Conservation (phyloP, 1,140 invertebrate genomes). For the Brachionus koreanus region DNA sequence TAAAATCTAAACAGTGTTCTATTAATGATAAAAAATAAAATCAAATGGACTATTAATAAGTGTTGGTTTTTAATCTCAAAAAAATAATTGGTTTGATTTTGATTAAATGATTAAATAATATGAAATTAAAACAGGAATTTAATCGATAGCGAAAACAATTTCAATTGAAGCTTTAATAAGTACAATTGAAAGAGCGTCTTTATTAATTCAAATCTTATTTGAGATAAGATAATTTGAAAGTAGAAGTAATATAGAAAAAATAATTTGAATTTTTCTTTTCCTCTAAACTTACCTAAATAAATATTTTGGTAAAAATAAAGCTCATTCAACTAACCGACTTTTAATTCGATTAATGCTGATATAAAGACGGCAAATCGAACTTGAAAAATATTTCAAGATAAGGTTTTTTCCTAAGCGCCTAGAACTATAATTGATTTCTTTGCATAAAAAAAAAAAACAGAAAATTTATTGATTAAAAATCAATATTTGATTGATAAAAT, state of each 20-base stretch:
- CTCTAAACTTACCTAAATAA: slow-evolving; percentile 38
- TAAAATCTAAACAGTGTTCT: no score
- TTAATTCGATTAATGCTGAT: neutral
- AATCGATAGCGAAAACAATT: slow-evolving; percentile 9
- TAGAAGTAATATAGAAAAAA: neutral
- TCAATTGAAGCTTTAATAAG: slow-evolving; percentile 31
- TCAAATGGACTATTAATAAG: no score
- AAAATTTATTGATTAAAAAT: slow-evolving; percentile 25
- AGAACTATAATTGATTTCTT: neutral
- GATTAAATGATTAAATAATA: slow-evolving; percentile 6
- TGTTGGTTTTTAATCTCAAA: no score
- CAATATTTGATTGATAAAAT: slow-evolving; percentile 40
- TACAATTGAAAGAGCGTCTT: neutral
- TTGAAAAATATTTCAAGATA: slow-evolving; percentile 17
- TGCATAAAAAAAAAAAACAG: neutral
- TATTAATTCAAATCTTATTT: neutral
- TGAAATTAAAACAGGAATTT: neutral
- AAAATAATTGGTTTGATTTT: no score
- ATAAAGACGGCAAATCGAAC: neutral
- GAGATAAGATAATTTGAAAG: slow-evolving; percentile 5
- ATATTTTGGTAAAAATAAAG: neutral
- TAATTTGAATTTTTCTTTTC: neutral
- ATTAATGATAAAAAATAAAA: no score
- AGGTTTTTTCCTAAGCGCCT: neutral
- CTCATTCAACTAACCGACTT: neutral